phyloP scores from a whole-genome alignment of 1,140 invertebrate genomes.

The Olivierus martensii region DNA sequence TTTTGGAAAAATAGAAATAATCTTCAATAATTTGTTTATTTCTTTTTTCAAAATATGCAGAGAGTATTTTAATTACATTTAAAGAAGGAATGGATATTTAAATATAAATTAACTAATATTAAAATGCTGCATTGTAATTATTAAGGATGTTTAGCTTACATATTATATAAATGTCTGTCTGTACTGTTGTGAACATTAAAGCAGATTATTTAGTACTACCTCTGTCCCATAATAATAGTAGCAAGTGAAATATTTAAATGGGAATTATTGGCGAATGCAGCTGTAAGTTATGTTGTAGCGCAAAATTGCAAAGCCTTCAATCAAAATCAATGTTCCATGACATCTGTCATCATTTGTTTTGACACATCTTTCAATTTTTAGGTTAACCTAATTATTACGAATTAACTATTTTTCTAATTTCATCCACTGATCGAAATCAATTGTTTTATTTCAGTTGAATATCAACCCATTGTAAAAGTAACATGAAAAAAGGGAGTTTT shows the following conservation, averaged over 20 bases:
- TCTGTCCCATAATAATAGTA: too few species aligned
- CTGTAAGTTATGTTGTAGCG: background rate
- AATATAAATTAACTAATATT: too few species aligned
- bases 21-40: too few species aligned
- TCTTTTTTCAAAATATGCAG: too few species aligned
- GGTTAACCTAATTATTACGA: background rate
- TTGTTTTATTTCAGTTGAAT: background rate
- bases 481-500: background rate
- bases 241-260: background rate
- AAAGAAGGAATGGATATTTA: too few species aligned
- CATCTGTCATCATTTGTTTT: constrained; percentile 1
- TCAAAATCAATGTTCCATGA: background rate
- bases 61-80: too few species aligned
- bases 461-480: background rate
- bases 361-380: background rate
- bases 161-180: too few species aligned
- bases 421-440: background rate
- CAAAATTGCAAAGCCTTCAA: background rate
- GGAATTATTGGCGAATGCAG: background rate
- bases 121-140: too few species aligned
- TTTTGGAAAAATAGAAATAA: too few species aligned
- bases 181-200: too few species aligned
- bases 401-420: background rate
- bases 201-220: too few species aligned
- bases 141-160: too few species aligned